Conservation (phyloP, 2,797 vertebrate species). For the Hyperoplus immaculatus region DNA sequence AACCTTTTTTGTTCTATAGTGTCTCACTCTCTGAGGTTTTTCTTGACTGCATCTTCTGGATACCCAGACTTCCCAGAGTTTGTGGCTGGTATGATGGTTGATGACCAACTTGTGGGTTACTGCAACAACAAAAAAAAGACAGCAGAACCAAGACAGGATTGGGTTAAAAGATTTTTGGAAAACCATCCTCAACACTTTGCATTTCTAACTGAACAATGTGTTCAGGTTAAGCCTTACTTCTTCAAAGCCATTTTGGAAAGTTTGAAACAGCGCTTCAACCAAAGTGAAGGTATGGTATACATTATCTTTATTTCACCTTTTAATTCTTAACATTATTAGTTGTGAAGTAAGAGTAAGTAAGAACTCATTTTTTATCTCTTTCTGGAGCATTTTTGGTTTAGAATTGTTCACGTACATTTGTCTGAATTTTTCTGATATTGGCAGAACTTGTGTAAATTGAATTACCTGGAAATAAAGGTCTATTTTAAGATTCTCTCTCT, state of each 20-base stretch:
- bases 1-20: not conserved
- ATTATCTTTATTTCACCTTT: no score
- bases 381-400: no score
- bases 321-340: not conserved
- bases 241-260: not conserved
- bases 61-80: conserved; percentile 34
- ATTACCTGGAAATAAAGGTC: not conserved
- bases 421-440: no score
- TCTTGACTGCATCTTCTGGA: not conserved
- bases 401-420: no score
- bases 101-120: rapidly evolving
- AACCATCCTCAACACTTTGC: not conserved
- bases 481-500: no score
- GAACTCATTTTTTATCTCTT: not conserved
- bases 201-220: not conserved
- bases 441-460: no score
- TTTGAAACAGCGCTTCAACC: conserved; percentile 43
- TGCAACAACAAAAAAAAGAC: conserved; percentile 33
- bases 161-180: not conserved
- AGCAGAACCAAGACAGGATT: conserved; percentile 17
- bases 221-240: rapidly evolving
- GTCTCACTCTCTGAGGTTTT: conserved; percentile 27
- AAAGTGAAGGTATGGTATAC: conserved; percentile 35
- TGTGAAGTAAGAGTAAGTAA: no score
- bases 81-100: rapidly evolving